Evolutionary conservation across 2,113 vertebrate species (phyloP).

Genomic region (Girardinichthys multiradiatus): DNA sequence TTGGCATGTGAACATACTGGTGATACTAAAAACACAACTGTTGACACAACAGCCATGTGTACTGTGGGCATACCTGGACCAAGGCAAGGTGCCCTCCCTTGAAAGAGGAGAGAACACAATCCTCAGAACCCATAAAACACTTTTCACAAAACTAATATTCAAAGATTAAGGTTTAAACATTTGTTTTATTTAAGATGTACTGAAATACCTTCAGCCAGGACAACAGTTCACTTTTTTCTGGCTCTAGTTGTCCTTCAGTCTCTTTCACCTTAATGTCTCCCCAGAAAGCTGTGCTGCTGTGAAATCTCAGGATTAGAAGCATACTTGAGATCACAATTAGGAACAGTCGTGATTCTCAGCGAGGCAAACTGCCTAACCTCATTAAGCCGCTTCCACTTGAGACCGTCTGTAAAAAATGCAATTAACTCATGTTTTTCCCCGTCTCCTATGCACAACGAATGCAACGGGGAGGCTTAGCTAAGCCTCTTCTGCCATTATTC

Average conservation of each 20-base stretch:
- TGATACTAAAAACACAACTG: slow-evolving; percentile 66
- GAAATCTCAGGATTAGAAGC: slow-evolving; percentile 76
- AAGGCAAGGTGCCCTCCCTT: background rate
- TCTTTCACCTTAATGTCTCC: slow-evolving; percentile 59
- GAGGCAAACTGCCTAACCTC: slow-evolving; percentile 74
- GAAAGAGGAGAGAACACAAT: background rate
- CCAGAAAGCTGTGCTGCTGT: slow-evolving; percentile 68
- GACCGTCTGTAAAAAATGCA: slow-evolving; percentile 66
- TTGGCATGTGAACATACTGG: slow-evolving; percentile 32
- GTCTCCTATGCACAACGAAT: slow-evolving; percentile 40
- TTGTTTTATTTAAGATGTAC: background rate
- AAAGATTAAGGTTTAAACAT: background rate
- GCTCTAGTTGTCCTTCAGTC: slow-evolving; percentile 48
- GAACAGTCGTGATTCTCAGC: slow-evolving; percentile 61
- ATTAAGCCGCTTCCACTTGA: slow-evolving; percentile 77
- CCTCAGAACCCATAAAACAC: background rate
- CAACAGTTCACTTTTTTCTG: slow-evolving; percentile 18
- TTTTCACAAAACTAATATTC: background rate
- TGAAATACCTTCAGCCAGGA: slow-evolving; percentile 18
- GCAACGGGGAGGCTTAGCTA: slow-evolving; percentile 57
- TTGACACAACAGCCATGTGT: slow-evolving; percentile 68
- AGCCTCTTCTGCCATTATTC: slow-evolving; percentile 46
- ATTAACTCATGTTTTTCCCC: slow-evolving; percentile 64
- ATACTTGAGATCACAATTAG: slow-evolving; percentile 80
- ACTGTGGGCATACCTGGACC: slow-evolving; percentile 20